phyloP scores from a whole-genome alignment of 2,113 vertebrate genomes.

The Balaenoptera acutorostrata region DNA sequence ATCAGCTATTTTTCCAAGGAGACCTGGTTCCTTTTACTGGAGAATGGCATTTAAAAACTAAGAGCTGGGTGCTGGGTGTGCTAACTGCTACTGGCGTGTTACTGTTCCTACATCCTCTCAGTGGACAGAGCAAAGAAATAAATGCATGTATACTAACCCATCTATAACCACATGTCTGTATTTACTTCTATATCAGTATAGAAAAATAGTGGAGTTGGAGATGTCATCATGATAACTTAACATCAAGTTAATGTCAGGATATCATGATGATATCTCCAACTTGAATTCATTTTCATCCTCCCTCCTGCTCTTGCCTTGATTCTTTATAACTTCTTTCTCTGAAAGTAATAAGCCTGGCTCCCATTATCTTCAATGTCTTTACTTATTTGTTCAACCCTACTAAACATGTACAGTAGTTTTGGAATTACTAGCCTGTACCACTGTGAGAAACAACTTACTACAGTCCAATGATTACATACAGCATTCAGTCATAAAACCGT shows the following conservation, averaged over 20 bases:
- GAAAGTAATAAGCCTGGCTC: neutral
- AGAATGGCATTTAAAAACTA: neutral
- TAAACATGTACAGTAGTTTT: neutral
- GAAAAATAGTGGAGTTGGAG: neutral
- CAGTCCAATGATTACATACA: too few relatives aligned
- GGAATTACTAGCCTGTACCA: neutral
- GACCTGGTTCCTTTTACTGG: neutral
- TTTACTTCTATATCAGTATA: neutral
- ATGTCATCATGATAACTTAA: neutral
- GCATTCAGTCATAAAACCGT: neutral
- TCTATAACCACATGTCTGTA: too few relatives aligned
- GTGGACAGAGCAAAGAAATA: neutral
- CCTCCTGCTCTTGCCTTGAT: neutral
- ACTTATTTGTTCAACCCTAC: neutral
- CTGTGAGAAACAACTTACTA: neutral
- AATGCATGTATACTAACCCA: neutral
- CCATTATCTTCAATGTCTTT: neutral
- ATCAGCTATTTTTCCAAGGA: neutral
- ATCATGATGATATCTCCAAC: neutral
- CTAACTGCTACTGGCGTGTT: neutral
- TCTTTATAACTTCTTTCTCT: neutral
- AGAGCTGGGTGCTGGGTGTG: neutral
- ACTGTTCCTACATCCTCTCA: neutral
- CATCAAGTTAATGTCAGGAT: neutral
- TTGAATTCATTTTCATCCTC: neutral